Evolutionary conservation across 2,113 vertebrate genomes (phyloP), one percentile per base, ranked within the genome.

Genomic region (Psilopsiagon aymara): DNA sequence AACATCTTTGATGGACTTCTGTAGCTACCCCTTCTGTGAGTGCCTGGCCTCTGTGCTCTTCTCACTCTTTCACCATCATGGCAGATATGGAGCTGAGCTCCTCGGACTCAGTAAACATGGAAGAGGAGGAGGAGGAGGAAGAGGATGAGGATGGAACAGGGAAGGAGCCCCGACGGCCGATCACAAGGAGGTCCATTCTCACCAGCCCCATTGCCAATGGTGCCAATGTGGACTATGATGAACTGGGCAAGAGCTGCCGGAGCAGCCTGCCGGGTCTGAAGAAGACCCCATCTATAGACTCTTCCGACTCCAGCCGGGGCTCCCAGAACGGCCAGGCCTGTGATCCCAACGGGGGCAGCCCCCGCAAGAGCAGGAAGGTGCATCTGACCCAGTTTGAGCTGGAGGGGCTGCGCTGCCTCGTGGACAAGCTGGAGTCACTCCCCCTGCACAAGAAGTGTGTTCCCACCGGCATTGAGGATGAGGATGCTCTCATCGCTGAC

Each of bases 371-470:
- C 93, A 97, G 94, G 86, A 98, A 94, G 95, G 98, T 98, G 29
- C 98, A 98, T 83, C 97, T 99, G 85, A 99, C 99, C 6, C 98
- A 99, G 35, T 99, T 99, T 60, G 99, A 99, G 97, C 97, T 99
- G 64, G 99, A 99, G 96, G 99, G 99, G 10, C 98, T 99, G 77
- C 98, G 98, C 95, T 99, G 99, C 96, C 99, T 99, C 4, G 97
- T 99, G 88, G 98, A 98, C 92, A 99, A 99, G 91, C 98, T 99
- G 96, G 99, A 99, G 95, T 99, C 99, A 4, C 97, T 99, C 83
- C 99, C 99, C 1, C 91, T 98, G 59, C 98, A 99, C 97, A 99
- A 99, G 98, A 99, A 99, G 93, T 99, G 99, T 15, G 98, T 99
- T 66, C 99, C 99, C 33, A 98, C 97, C 0, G 99, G 99, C 73